Base-by-base conservation (phyloP, 2,113 vertebrate species). In the Grammomys surdaster region DNA sequence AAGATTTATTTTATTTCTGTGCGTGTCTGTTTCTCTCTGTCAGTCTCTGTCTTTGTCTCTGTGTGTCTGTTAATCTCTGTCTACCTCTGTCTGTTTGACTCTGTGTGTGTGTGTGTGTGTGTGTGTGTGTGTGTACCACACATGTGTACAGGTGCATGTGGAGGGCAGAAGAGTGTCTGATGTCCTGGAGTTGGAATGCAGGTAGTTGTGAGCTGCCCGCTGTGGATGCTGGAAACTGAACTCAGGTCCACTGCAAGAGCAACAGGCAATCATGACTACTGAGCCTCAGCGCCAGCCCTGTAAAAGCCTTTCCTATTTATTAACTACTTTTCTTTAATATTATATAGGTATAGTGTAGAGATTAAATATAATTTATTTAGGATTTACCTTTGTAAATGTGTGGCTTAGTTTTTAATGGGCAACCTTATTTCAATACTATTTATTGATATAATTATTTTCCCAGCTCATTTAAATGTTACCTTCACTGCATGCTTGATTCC, bases 321-420 rank as follows among this genome's bases (percentile, higher is more conserved):
- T 3, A 85, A 65, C 31, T 54, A 82, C 46, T 96, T 92, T 76
- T 16, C 17, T 85, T 88, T 91, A 90, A 95, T 22, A 81, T 2
- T n/a, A 56, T 51, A 26, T 48, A 63, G 20, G 36, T 91, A 43
- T 24, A 67, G 81, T 92, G 78, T 92, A 87, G 63, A 58, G 17
- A 80, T 92, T 87, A 69, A 13, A 48, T 69, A 40, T 5, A 63
- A 26, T 40, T 60, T 28, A 63, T 56, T 89, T 87, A 78, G n/a
- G 19, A 88, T 89, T 95, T 89, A 94, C 5, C 93, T 91, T 87
- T 89, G 76, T 88, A 65, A 89, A 20, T 63, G 2, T 80, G 10
- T 73, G 58, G 81, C 75, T 88, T 85, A 75, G 3, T 20, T 90
- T 93, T 89, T 80, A 93, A 91, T 24, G 33, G 72, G 7, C 2